Conservation (phyloP, 1,140 invertebrate species). For the Drosophila asahinai region DNA sequence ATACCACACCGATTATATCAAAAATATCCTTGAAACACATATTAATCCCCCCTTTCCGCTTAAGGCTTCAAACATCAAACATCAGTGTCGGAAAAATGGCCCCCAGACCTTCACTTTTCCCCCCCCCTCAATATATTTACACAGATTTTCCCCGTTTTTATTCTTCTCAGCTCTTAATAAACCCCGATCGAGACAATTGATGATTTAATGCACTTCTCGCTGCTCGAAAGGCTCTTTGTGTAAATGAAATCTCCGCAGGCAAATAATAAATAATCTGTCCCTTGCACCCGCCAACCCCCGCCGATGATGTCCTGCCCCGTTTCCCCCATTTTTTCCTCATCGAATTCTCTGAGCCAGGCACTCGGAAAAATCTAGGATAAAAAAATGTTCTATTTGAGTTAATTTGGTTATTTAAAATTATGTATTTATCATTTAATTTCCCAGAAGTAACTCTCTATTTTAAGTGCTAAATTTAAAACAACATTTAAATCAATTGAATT, state of each 20-base stretch:
- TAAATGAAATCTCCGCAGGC: slow-evolving; percentile 51
- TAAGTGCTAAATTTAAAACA: too few species aligned
- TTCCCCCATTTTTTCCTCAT: neutral
- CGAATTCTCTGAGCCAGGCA: neutral
- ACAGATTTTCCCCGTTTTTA: slow-evolving; percentile 7
- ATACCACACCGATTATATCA: too few species aligned
- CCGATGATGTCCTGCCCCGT: neutral
- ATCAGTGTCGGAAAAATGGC: neutral
- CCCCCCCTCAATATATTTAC: slow-evolving; percentile 1
- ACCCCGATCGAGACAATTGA: slow-evolving; percentile 30
- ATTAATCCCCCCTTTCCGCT: too few species aligned
- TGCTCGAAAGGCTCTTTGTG: slow-evolving; percentile 44
- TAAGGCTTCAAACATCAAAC: too few species aligned
- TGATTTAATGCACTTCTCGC: slow-evolving; percentile 48
- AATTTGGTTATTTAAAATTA: too few species aligned
- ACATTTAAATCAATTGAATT: too few species aligned
- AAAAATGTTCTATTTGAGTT: too few species aligned
- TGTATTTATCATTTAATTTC: too few species aligned
- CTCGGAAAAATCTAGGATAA: neutral
- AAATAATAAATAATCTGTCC: slow-evolving; percentile 57
- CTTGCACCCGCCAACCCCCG: neutral
- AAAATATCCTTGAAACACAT: too few species aligned
- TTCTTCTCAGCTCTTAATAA: slow-evolving; percentile 22
- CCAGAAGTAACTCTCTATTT: too few species aligned
- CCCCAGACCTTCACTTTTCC: neutral